Conservation (phyloP, 1,140 invertebrate genomes). For the Leptinotarsa defecta region DNA sequence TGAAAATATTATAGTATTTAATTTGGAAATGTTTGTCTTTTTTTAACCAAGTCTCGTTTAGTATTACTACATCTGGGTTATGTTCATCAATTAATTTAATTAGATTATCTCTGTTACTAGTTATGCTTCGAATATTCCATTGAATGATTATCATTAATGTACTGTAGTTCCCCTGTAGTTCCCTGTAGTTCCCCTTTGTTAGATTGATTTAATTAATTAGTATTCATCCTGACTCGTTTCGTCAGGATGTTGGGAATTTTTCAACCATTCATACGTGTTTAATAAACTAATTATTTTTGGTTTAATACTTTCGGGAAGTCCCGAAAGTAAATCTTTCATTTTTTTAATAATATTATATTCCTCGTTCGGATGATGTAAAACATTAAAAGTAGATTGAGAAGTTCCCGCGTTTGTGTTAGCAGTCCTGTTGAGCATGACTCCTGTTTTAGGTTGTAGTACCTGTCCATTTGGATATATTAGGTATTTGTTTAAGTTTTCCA, state of each 20-base stretch:
- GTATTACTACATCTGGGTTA: conserved; percentile 26
- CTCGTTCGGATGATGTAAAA: not conserved
- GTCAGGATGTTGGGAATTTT: not conserved
- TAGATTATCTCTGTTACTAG: conserved; percentile 24
- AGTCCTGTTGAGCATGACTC: not conserved
- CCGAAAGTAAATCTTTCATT: not conserved
- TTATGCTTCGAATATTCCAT: conserved; percentile 25
- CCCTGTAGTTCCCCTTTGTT: not conserved
- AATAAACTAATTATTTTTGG: not conserved
- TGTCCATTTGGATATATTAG: not conserved
- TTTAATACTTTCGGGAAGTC: not conserved
- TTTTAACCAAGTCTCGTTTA: conserved; percentile 36
- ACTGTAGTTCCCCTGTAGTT: too few species aligned
- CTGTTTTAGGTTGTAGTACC: conserved; percentile 10
- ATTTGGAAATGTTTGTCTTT: conserved; percentile 16
- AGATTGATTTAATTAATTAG: conserved; percentile 8
- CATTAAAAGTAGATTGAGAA: not conserved
- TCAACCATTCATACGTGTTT: not conserved
- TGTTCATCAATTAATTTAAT: conserved; percentile 19
- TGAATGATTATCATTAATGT: conserved; percentile 11
- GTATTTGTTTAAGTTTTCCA: not conserved
- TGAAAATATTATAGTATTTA: conserved; percentile 23
- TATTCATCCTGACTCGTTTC: not conserved
- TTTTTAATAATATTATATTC: not conserved
- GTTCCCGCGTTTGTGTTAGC: not conserved